A percentile compares a stretch with the other conserved stretches of the same genome.
Conservation (phyloP, 1,140 invertebrate species). For the Heliconius congener region DNA sequence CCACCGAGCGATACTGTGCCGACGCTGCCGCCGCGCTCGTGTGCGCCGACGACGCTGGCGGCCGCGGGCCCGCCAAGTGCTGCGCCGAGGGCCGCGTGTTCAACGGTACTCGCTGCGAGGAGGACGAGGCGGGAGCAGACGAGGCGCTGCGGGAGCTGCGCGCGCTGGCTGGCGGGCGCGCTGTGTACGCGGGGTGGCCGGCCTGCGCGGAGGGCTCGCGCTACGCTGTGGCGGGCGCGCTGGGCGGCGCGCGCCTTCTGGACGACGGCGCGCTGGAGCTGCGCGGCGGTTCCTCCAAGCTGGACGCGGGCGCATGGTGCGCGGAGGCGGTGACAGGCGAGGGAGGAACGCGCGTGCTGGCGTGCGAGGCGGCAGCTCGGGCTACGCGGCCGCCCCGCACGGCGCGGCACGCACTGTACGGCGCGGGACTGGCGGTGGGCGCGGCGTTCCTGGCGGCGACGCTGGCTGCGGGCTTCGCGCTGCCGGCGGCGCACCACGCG, state of each 20-base stretch:
- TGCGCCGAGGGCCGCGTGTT: slow-evolving; percentile 65
- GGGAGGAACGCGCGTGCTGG: slow-evolving; percentile 82
- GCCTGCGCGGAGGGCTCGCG: slow-evolving; percentile 62
- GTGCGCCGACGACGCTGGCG: slow-evolving; percentile 72
- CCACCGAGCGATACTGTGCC: slow-evolving; percentile 82
- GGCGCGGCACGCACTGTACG: slow-evolving; percentile 82
- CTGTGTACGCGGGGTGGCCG: slow-evolving; percentile 66
- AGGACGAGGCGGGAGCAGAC: slow-evolving; percentile 83
- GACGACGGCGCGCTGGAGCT: slow-evolving; percentile 77
- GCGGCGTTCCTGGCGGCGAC: slow-evolving; percentile 90
- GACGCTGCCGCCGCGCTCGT: slow-evolving; percentile 83
- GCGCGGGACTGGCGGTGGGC: slow-evolving; percentile 88
- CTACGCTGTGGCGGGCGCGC: slow-evolving; percentile 69
- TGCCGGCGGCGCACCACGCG: slow-evolving; percentile 90
- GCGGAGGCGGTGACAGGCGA: slow-evolving; percentile 81
- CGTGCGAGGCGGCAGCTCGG: slow-evolving; percentile 82
- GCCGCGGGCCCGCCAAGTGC: slow-evolving; percentile 50
- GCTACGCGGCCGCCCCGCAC: slow-evolving; percentile 67
- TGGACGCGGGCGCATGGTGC: slow-evolving; percentile 83
- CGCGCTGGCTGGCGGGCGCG: slow-evolving; percentile 66
- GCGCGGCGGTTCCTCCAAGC: slow-evolving; percentile 47
- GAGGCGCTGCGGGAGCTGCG: slow-evolving; percentile 81
- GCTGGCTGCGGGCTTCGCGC: slow-evolving; percentile 86
- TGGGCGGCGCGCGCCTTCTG: slow-evolving; percentile 75
- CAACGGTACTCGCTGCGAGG: slow-evolving; percentile 69